Evolutionary conservation across 1,140 invertebrate genomes (phyloP).

Genomic region (Polypedilum pembai): DNA sequence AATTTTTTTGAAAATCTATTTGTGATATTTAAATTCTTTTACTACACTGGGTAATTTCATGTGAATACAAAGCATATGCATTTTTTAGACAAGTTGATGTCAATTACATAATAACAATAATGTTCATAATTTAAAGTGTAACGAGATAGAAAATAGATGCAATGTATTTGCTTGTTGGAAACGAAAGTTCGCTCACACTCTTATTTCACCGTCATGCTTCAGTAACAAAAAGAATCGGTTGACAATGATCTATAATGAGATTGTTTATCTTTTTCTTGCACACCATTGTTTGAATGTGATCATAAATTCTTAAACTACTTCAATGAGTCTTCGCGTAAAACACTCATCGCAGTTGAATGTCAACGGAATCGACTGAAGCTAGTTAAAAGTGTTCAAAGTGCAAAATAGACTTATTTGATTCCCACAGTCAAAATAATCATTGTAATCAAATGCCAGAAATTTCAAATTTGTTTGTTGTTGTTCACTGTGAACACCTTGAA

Average conservation of each 20-base stretch:
- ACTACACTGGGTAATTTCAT: too few species aligned
- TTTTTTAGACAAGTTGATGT: too few species aligned
- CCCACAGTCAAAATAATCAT: slow-evolving; percentile 14
- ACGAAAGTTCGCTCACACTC: neutral
- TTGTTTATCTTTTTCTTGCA: neutral
- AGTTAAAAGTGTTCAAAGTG: neutral
- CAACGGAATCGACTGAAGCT: neutral
- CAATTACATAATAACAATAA: neutral
- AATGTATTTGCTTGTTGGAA: neutral
- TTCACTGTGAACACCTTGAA: neutral
- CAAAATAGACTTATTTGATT: neutral
- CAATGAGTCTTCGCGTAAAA: neutral
- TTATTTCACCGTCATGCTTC: neutral
- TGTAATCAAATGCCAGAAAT: neutral
- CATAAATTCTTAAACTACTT: neutral
- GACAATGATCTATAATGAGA: neutral
- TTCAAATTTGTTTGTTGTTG: neutral
- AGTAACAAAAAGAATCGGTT: neutral
- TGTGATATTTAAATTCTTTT: too few species aligned
- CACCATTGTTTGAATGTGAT: neutral
- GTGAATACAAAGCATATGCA: too few species aligned
- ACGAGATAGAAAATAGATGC: neutral
- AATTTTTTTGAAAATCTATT: too few species aligned
- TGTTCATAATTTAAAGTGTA: slow-evolving; percentile 14
- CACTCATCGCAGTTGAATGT: neutral